Evolutionary conservation across 2,113 vertebrate species (phyloP), one percentile per base, ranked within the genome.

Genomic region (Myotis yumanensis): DNA sequence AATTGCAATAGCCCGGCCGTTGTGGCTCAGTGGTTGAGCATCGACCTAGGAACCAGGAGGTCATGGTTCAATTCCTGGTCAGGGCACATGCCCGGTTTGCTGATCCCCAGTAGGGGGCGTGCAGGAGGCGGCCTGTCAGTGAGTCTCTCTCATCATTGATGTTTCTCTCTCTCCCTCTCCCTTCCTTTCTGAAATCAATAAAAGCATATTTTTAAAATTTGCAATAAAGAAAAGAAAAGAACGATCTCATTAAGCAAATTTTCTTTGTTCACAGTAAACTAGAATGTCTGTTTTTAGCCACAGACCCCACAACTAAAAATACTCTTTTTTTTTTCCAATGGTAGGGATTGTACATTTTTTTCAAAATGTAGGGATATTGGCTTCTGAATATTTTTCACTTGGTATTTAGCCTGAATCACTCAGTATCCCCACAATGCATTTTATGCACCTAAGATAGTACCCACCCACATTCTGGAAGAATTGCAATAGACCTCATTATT

Each of bases 361-460:
- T 16, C 62, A 88, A 89, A 66, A 57, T 69, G 5, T 11, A 77
- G n/a, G 40, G 43, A 71, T 25, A 4, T 76, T 88, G 52, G 8
- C 32, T 54, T 43, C 43, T 43, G 30, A 73, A 57, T 93, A 51
- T 88, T 95, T 94, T 92, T 91, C 4, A 28, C 37, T 84, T 89
- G 80, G 25, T 20, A 35, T 93, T 90, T 86, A 37, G 64, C 15
- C 35, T 40, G 52, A n/a, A 82, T 86, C 37, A 22, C 5, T 48
- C 80, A 40, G 28, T 80, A 15, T 48, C 11, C 23, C 52, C 64
- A 20, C 1, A 0, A 2, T 68, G 16, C 57, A 71, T 25, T 86
- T 37, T 12, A 40, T 11, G 43, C 3, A 72, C 25, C 37, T 51
- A 57, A 76, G 4, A 77, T 32, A 28, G 28, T 64, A 89, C 25